Percentiles rank a stretch among this genome's conserved stretches.
phyloP scores from a whole-genome alignment of 1,140 invertebrate genomes.

The Bilobella aurantiaca region DNA sequence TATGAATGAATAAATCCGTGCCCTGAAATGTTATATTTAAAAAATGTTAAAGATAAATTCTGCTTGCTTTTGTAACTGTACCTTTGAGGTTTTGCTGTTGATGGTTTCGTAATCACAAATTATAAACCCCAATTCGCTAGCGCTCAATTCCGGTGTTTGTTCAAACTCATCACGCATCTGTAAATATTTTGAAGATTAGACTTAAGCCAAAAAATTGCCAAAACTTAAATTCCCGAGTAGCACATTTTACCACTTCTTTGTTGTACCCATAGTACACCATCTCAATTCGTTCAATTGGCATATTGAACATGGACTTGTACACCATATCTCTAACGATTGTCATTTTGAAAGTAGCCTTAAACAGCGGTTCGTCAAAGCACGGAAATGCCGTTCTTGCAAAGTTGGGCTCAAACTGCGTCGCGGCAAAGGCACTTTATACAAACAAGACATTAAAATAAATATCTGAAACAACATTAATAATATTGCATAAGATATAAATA shows the following conservation, averaged over 20 bases:
- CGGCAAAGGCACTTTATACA: slow-evolving; percentile 65
- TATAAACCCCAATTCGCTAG: too few relatives aligned
- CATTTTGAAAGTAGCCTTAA: slow-evolving; percentile 84
- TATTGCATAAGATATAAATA: too few relatives aligned
- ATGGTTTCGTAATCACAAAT: too few relatives aligned
- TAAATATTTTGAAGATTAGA: too few relatives aligned
- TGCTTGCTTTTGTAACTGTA: too few relatives aligned
- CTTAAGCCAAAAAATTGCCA: too few relatives aligned
- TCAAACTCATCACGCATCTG: too few relatives aligned
- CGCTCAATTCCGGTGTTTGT: too few relatives aligned
- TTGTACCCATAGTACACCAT: slow-evolving; percentile 77
- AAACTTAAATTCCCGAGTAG: slow-evolving; percentile 10
- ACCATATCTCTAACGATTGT: slow-evolving; percentile 75
- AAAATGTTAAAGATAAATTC: too few relatives aligned
- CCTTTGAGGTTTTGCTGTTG: too few relatives aligned
- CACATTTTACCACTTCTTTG: slow-evolving; percentile 59
- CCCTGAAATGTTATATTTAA: too few relatives aligned
- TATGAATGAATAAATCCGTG: too few relatives aligned
- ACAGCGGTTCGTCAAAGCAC: slow-evolving; percentile 92
- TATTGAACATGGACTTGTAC: slow-evolving; percentile 79
- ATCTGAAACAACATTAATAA: neutral
- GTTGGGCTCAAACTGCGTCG: slow-evolving; percentile 91
- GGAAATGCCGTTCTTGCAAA: slow-evolving; percentile 91
- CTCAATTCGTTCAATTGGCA: slow-evolving; percentile 61
- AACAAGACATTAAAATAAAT: neutral